Percentiles rank a stretch among this genome's conserved stretches.
These are phyloP conservation scores for Hydrolagus colliei DNA, from an alignment of 2,797 vertebrate genomes.

Conservation along the genomic window DNA sequence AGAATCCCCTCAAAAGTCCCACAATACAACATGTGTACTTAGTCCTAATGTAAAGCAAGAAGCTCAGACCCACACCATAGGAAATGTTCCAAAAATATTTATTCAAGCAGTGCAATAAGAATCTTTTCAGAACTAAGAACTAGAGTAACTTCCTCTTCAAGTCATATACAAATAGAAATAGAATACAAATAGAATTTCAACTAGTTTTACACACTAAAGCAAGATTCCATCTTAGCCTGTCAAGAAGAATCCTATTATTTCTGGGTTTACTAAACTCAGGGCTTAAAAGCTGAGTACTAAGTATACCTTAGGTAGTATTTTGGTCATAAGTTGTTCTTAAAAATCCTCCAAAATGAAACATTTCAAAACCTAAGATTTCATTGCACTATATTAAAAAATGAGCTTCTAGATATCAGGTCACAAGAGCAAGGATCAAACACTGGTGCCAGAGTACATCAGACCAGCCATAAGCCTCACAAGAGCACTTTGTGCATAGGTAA, in stretches of 20 bases:
- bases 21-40: neutral
- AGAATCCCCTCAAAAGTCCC: neutral
- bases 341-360: neutral
- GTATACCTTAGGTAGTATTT: neutral
- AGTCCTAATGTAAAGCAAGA: neutral
- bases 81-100: constrained; percentile 15
- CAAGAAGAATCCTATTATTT: neutral
- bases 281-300: neutral
- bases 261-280: neutral
- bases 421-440: neutral
- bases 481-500: neutral
- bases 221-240: neutral
- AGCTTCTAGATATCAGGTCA: neutral
- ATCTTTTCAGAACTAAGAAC: neutral
- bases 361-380: neutral
- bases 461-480: neutral
- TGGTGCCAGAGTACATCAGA: neutral
- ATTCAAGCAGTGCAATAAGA: constrained; percentile 18
- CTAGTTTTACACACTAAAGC: constrained; percentile 9
- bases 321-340: neutral
- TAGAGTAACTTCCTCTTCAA: neutral
- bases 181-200: neutral
- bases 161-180: neutral
- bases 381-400: neutral
- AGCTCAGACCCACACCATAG: neutral